These are phyloP conservation scores for Vipera ursinii DNA, from an alignment of 2,797 vertebrate species.

Conservation along the genomic window DNA sequence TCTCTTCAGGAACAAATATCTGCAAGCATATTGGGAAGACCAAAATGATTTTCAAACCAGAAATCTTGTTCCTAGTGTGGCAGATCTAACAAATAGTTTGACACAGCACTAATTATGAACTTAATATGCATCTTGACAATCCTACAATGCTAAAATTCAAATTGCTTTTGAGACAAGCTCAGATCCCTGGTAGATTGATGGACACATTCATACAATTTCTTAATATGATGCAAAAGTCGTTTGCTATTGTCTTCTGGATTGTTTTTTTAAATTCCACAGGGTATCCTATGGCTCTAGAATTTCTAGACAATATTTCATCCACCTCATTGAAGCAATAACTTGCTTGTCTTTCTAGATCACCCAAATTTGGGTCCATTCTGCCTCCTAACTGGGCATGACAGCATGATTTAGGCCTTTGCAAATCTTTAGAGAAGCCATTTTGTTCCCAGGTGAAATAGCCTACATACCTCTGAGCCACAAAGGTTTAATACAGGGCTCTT, in stretches of 20 bases:
- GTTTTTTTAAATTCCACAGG: not conserved
- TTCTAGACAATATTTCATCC: not conserved
- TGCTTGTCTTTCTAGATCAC: not conserved
- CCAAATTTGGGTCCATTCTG: not conserved
- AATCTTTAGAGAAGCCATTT: not conserved
- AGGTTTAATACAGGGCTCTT: not conserved
- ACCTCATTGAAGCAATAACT: not conserved
- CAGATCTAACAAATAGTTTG: not conserved
- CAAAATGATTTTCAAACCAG: not conserved
- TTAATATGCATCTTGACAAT: not conserved
- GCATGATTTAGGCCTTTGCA: not conserved
- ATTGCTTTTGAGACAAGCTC: not conserved
- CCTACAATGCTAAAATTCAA: not conserved
- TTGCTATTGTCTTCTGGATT: not conserved
- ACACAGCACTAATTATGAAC: not conserved
- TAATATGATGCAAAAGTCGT: not conserved
- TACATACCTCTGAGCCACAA: not conserved
- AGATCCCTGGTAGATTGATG: not conserved
- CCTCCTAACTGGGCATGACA: not conserved
- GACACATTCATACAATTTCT: not conserved
- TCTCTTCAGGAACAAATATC: not conserved
- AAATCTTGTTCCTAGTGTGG: not conserved
- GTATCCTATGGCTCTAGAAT: not conserved
- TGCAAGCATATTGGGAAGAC: too few relatives aligned
- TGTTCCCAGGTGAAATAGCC: not conserved